These are phyloP conservation scores for Nomia melanderi DNA, from an alignment of 1,140 invertebrate genomes.

Conservation along the genomic window DNA sequence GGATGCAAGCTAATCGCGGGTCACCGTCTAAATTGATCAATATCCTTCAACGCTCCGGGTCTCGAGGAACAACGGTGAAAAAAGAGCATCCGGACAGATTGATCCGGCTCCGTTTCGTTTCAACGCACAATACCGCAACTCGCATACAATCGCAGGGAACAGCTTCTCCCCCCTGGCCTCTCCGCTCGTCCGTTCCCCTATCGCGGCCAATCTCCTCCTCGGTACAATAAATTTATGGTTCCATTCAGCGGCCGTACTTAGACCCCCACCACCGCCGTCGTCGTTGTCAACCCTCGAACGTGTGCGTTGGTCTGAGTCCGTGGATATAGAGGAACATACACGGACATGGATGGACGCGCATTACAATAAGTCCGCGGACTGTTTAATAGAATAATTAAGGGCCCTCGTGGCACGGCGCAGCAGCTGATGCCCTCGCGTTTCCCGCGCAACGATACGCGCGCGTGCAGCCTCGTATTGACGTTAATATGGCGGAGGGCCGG, in stretches of 20 bases:
- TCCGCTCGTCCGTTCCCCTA: too few species aligned
- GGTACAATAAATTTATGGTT: conserved; percentile 69
- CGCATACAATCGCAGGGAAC: conserved; percentile 62
- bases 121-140: conserved; percentile 62
- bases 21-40: conserved; percentile 35
- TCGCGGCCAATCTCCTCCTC: conserved; percentile 52
- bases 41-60: background rate
- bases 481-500: background rate
- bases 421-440: conserved; percentile 74
- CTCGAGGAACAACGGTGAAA: conserved; percentile 2
- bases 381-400: conserved; percentile 82
- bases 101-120: conserved; percentile 56
- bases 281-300: too few species aligned
- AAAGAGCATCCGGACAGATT: conserved; percentile 63
- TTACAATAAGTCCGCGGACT: conserved; percentile 78
- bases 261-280: background rate
- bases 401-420: conserved; percentile 70
- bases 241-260: conserved; percentile 56
- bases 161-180: conserved; percentile 53
- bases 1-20: conserved; percentile 19
- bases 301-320: too few species aligned
- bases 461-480: background rate
- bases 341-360: conserved; percentile 37
- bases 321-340: too few species aligned
- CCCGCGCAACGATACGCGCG: background rate